Evolutionary conservation across 2,797 vertebrate species (phyloP).

Genomic region (Girardinus metallicus): DNA sequence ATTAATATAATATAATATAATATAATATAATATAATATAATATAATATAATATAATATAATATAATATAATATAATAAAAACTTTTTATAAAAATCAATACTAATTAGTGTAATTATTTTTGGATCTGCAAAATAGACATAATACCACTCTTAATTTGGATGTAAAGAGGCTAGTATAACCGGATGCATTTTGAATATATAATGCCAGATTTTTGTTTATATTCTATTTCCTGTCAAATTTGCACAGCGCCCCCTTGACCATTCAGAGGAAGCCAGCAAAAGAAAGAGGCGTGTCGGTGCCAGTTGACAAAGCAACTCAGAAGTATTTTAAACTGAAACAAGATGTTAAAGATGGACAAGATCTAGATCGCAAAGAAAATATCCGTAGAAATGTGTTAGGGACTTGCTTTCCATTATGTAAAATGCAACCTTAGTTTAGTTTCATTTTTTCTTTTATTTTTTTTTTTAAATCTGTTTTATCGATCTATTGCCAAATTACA

Average conservation of each 20-base stretch:
- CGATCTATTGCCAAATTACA: background rate
- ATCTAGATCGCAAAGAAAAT: background rate
- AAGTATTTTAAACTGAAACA: background rate
- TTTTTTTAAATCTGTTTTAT: background rate
- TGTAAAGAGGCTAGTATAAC: background rate
- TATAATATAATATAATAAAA: background rate
- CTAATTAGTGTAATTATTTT: background rate
- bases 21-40: background rate
- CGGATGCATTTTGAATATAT: slow-evolving; percentile 23
- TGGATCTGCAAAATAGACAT: background rate
- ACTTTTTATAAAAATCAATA: background rate
- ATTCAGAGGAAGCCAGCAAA: slow-evolving; percentile 40
- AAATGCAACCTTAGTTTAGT: background rate
- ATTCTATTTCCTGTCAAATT: slow-evolving; percentile 48
- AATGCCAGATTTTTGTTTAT: background rate
- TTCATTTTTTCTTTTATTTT: background rate
- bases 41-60: background rate
- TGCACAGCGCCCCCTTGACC: slow-evolving; percentile 28
- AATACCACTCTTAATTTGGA: slow-evolving; percentile 45
- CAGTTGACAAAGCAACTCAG: background rate
- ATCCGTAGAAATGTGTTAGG: background rate
- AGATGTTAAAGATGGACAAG: background rate
- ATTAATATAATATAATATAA: too few relatives aligned
- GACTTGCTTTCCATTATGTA: background rate
- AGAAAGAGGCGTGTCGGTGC: slow-evolving; percentile 14